Percentiles rank a stretch among this genome's conserved stretches.
phyloP scores from a whole-genome alignment of 2,888 invertebrate genomes.

The Zygogramma bicolorata region DNA sequence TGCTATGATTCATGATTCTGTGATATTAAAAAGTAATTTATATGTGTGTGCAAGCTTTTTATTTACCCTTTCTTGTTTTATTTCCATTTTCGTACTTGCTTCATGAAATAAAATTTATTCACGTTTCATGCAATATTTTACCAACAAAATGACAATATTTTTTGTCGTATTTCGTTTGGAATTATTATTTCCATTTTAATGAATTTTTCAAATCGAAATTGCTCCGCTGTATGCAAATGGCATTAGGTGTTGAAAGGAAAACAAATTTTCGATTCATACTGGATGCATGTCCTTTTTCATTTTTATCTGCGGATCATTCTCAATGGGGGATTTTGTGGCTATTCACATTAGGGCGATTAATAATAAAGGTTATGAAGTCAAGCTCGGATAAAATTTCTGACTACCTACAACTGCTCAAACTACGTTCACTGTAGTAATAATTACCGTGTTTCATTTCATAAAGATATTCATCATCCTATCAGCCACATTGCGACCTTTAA shows the following conservation, averaged over 20 bases:
- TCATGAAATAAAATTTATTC: constrained; percentile 62
- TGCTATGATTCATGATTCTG: constrained; percentile 65
- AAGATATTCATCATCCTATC: too few relatives aligned
- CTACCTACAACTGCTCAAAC: too few relatives aligned
- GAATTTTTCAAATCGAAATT: constrained; percentile 51
- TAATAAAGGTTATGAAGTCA: too few relatives aligned
- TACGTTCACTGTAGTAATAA: too few relatives aligned
- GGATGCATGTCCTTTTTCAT: background rate
- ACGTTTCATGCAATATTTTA: constrained; percentile 52
- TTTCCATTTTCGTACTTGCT: constrained; percentile 61
- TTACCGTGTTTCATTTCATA: too few relatives aligned
- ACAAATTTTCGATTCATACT: background rate
- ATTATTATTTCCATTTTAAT: constrained; percentile 54
- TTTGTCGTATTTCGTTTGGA: constrained; percentile 50
- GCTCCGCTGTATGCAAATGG: constrained; percentile 48
- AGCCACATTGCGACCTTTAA: too few relatives aligned
- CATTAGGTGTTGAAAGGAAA: constrained; percentile 20
- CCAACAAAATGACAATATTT: constrained; percentile 55
- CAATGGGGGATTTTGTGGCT: background rate
- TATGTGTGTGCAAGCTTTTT: constrained; percentile 64
- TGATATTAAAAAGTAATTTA: constrained; percentile 67
- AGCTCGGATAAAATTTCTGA: too few relatives aligned
- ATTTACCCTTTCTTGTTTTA: constrained; percentile 58
- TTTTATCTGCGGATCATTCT: background rate
- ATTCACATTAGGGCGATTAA: background rate